A percentile compares a stretch with the other conserved stretches of the same genome.
Conservation (phyloP, 2,888 invertebrate species). For the Odontothrips loti region DNA sequence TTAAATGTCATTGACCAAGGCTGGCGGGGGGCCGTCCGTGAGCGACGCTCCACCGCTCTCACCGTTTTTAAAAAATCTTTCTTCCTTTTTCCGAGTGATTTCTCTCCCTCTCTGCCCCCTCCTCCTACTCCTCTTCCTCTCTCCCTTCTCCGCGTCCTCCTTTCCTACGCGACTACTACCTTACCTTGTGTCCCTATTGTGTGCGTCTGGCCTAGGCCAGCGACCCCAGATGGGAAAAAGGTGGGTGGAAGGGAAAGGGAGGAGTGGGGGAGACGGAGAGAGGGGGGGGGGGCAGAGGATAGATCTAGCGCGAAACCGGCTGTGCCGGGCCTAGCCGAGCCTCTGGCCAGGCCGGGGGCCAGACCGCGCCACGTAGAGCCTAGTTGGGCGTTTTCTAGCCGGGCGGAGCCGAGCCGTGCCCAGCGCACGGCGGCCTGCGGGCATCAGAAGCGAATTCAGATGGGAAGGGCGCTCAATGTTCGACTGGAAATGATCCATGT, state of each 20-base stretch:
- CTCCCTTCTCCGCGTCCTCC: no score
- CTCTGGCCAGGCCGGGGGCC: slow-evolving; percentile 14
- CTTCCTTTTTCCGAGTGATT: no score
- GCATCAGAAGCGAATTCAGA: background rate
- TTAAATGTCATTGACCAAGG: slow-evolving; percentile 26
- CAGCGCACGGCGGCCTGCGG: background rate
- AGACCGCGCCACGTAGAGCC: background rate
- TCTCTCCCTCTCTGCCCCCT: no score
- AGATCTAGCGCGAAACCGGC: slow-evolving; percentile 28
- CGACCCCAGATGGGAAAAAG: background rate
- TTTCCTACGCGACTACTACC: no score
- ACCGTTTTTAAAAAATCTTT: no score
- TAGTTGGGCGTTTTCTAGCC: background rate
- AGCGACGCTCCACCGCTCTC: no score
- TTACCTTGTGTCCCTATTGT: no score
- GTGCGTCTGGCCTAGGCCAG: background rate
- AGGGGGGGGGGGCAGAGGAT: background rate
- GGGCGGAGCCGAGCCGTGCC: background rate
- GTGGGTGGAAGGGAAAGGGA: background rate
- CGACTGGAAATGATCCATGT: no score
- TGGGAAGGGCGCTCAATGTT: background rate
- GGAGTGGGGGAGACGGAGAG: background rate
- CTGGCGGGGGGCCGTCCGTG: background rate
- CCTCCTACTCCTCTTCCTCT: no score
- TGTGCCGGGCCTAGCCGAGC: background rate